Evolutionary conservation across 2,888 invertebrate species (phyloP).

Genomic region (Sialis lutaria): DNA sequence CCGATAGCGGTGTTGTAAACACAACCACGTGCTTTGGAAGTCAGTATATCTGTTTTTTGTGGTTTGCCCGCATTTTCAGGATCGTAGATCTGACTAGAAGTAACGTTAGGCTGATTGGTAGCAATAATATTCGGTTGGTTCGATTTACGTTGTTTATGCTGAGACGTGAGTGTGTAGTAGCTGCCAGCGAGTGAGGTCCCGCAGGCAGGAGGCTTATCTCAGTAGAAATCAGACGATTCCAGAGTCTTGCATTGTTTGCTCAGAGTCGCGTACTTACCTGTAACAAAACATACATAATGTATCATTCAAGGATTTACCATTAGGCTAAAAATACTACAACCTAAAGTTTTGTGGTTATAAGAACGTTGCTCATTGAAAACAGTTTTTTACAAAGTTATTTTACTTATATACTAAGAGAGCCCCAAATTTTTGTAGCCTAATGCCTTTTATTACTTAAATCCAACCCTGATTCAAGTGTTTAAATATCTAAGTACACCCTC

Average conservation of each 20-base stretch:
- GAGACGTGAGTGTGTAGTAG: constrained; percentile 25
- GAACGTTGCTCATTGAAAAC: no score
- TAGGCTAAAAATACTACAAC: background rate
- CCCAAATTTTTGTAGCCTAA: no score
- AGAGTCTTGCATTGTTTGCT: constrained; percentile 93
- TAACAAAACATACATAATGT: constrained; percentile 16
- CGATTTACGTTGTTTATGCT: constrained; percentile 24
- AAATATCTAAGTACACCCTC: no score
- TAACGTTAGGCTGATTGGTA: background rate
- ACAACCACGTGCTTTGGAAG: constrained; percentile 5
- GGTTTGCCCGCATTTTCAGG: constrained; percentile 3
- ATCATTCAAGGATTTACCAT: background rate
- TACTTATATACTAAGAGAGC: no score
- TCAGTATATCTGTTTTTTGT: constrained; percentile 4
- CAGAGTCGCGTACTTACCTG: constrained; percentile 73
- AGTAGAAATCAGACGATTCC: constrained; percentile 88
- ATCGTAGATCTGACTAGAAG: background rate
- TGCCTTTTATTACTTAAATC: no score
- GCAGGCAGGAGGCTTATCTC: constrained; percentile 52
- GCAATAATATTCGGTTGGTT: constrained; percentile 10
- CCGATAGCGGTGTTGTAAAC: constrained; percentile 4
- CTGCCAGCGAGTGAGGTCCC: constrained; percentile 31
- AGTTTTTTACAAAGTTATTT: no score
- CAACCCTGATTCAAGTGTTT: no score
- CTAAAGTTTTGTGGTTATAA: no score